These are phyloP conservation scores for Drosophila anceps DNA, from an alignment of 2,888 invertebrate genomes.

Conservation along the genomic window DNA sequence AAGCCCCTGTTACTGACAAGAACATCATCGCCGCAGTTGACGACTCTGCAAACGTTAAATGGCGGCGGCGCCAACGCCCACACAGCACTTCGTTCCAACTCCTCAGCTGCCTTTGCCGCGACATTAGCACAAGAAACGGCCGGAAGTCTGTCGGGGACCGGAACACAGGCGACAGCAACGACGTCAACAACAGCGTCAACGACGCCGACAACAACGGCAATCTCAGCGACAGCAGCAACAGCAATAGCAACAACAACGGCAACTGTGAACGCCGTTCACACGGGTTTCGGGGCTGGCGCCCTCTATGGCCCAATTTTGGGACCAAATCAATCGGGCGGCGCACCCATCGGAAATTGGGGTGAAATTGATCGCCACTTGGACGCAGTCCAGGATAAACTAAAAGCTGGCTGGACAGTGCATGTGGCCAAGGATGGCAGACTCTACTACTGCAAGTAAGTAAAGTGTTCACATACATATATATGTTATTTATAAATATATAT, in stretches of 20 bases:
- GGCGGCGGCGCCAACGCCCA: conserved; percentile 58
- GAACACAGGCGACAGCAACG: conserved; percentile 58
- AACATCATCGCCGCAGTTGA: conserved; percentile 79
- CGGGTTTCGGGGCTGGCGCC: conserved; percentile 48
- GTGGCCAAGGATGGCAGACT: conserved; percentile 91
- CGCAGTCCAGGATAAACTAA: conserved; percentile 87
- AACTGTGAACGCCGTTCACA: conserved; percentile 37
- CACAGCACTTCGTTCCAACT: conserved; percentile 45
- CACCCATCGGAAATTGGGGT: conserved; percentile 80
- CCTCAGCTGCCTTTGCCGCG: conserved; percentile 18
- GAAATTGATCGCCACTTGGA: conserved; percentile 86
- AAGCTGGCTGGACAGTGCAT: conserved; percentile 93
- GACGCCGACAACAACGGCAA: conserved; percentile 27
- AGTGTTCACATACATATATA: neutral
- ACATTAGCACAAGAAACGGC: conserved; percentile 55
- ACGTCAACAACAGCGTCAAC: conserved; percentile 32
- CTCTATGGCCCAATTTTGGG: conserved; percentile 67
- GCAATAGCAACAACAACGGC: conserved; percentile 30
- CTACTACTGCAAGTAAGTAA: conserved; percentile 96
- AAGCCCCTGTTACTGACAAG: conserved; percentile 76
- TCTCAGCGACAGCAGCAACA: conserved; percentile 30
- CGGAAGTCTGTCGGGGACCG: conserved; percentile 76
- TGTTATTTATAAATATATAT: neutral
- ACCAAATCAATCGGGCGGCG: conserved; percentile 56
- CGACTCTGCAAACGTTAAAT: conserved; percentile 63